Base-by-base conservation (phyloP, 2,797 vertebrate genomes). In the Acropternis orthonyx region DNA sequence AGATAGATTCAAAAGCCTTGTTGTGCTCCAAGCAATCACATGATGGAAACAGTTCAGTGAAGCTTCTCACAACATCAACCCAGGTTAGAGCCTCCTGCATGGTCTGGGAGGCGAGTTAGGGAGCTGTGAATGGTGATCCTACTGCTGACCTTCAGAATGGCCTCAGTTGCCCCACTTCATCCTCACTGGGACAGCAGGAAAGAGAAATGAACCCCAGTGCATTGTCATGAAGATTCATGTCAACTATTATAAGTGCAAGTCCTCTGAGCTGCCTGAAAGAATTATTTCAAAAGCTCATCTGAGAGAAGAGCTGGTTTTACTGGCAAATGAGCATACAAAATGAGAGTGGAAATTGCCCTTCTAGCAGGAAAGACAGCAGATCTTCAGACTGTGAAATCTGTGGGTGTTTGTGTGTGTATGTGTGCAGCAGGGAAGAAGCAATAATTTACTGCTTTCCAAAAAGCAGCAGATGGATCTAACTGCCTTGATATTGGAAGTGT, bases 321-420 rank as follows among this genome's bases (percentile, higher is more conserved):
- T 97, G 94, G 90, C 77, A 96, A 96, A 95, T 95, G 96, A 96
- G 80, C 95, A 97, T 55, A 93, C 77, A 93, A 92, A 87, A 96
- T 80, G 48, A 77, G 85, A 86, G 54, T 77, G 83, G 78, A 85
- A 93, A 87, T 85, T 96, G 92, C 85, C 94, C 93, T 95, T 90
- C 80, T 94, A 93, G 72, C 67, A 88, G 61, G 85, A 94, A 82
- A 95, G 92, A 90, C 92, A 92, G 88, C 96, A 95, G 89, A 95
- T 93, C 95, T 91, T 92, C 85, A 94, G 88, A 79, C 65, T 94
- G 94, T 95, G 96, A 95, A 95, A 84, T 94, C 95, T 87, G 96
- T 96, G 96, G 95, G 96, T 95, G 96, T 97, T 92, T 94, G 80
- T 92, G 89, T 96, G 91, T 95, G 78, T 59, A 22, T 92, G 66